Conservation (phyloP, 2,888 invertebrate species). For the Clepsis dumicolana region DNA sequence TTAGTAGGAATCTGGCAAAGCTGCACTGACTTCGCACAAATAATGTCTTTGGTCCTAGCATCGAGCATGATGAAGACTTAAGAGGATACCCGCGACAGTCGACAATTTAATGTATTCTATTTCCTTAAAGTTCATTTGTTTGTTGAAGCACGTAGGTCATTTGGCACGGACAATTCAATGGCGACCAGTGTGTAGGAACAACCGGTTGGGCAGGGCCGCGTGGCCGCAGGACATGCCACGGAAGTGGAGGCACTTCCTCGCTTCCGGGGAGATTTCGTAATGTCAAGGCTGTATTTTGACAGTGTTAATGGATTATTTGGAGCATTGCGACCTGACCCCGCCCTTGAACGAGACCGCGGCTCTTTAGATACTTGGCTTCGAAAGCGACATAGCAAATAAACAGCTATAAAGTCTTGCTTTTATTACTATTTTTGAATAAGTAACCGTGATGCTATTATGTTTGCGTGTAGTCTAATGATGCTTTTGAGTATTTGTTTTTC, state of each 20-base stretch:
- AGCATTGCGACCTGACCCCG: conserved; percentile 38
- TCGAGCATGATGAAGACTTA: conserved; percentile 1
- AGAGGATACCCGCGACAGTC: neutral
- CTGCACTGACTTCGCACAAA: too few relatives aligned
- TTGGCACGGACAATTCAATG: conserved; percentile 58
- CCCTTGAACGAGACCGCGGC: conserved; percentile 30
- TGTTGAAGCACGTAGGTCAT: conserved; percentile 58
- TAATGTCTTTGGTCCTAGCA: neutral
- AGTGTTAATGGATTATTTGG: conserved; percentile 41
- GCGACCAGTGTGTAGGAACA: conserved; percentile 50
- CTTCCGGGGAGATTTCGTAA: conserved; percentile 66
- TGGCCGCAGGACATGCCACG: conserved; percentile 51
- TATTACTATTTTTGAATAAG: neutral
- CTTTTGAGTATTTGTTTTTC: neutral
- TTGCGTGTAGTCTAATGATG: too few relatives aligned
- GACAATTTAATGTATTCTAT: conserved; percentile 18
- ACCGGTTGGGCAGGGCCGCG: conserved; percentile 58
- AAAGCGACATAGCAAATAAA: neutral
- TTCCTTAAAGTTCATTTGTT: conserved; percentile 50
- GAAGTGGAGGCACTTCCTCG: conserved; percentile 62
- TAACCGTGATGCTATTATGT: neutral
- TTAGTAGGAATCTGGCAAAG: neutral
- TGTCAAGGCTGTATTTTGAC: conserved; percentile 58
- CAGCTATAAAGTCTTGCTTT: neutral
- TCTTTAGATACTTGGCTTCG: neutral